phyloP scores from a whole-genome alignment of 2,797 vertebrate species.

The Iguana delicatissima region DNA sequence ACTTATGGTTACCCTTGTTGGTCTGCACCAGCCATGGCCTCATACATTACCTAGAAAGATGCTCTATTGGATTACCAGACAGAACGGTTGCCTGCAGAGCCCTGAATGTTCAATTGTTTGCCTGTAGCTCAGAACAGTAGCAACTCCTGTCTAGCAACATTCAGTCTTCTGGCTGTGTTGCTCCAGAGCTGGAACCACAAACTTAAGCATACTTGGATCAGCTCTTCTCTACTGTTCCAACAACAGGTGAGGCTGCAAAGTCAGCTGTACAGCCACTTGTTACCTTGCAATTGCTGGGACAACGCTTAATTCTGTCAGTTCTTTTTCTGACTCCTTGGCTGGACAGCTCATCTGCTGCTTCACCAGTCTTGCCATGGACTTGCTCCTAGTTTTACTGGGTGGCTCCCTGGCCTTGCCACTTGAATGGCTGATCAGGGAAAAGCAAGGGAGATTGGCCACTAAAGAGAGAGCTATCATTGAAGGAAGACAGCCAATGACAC shows the following conservation, averaged over 20 bases:
- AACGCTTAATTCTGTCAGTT: no score
- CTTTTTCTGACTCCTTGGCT: not conserved
- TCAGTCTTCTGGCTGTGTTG: not conserved
- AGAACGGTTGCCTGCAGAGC: not conserved
- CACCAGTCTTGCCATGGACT: not conserved
- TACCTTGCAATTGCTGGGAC: not conserved
- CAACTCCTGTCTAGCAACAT: not conserved
- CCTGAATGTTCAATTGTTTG: no score
- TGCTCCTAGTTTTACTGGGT: not conserved
- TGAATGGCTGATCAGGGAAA: no score
- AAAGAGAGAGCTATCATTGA: not conserved
- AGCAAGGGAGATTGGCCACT: not conserved
- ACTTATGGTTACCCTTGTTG: no score
- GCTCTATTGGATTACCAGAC: not conserved
- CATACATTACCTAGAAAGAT: no score
- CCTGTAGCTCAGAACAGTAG: not conserved
- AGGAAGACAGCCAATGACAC: not conserved
- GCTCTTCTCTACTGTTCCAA: not conserved
- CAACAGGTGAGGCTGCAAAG: not conserved
- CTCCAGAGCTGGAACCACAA: not conserved
- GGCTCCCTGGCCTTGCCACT: not conserved
- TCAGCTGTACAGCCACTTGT: not conserved
- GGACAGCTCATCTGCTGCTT: not conserved
- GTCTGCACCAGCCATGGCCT: no score
- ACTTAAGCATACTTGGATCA: not conserved